Base-by-base conservation (phyloP, 2,797 vertebrate genomes). In the Phrynocephalus vlangalii region DNA sequence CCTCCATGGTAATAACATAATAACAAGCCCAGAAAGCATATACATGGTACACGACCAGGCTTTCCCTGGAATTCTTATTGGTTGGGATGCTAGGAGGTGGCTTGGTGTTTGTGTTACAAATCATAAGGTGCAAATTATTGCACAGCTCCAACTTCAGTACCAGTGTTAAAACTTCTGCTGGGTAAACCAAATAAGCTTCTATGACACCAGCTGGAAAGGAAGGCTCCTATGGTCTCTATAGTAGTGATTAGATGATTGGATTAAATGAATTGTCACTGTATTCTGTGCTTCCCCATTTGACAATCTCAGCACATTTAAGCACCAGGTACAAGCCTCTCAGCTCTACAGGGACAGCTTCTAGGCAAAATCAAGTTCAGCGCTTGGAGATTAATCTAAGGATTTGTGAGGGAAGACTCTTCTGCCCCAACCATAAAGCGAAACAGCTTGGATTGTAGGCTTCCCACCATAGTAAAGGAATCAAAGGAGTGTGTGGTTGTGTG, bases 1-100 rank as follows among this genome's bases (percentile, higher is more conserved):
- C 6, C 22, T 20, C 44, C n/a, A 38, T 89, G 83, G 70, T 87
- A 90, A 91, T 87, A 82, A 1, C 18, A 84, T 77, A 78, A 50
- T 52, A 91, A 26, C 3, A 20, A 56, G 72, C 7, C 73, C 82
- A 18, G 89, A 48, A 38, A 87, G 0, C 4, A 85, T 1, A 26
- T 70, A n/a, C 24, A 6, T 68, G 56, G 44, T 24, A 26, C 44
- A 81, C 20, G 13, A n/a, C 60, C 11, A 28, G n/a, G 68, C n/a
- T 80, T 85, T 16, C 33, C 77, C n/a, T 77, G 48, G 30, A 60
- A 48, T 5, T 20, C 6, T 73, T 89, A 38, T 22, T 85, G 71
- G 56, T n/a, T 48, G 28, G 75, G 71, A 1, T 71, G 1, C 18
- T 1, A 0, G 26, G 73, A 79, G 16, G 79, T 1, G 66, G 68